These are phyloP conservation scores for Argyresthia albistria DNA, from an alignment of 2,888 invertebrate species.

Conservation along the genomic window DNA sequence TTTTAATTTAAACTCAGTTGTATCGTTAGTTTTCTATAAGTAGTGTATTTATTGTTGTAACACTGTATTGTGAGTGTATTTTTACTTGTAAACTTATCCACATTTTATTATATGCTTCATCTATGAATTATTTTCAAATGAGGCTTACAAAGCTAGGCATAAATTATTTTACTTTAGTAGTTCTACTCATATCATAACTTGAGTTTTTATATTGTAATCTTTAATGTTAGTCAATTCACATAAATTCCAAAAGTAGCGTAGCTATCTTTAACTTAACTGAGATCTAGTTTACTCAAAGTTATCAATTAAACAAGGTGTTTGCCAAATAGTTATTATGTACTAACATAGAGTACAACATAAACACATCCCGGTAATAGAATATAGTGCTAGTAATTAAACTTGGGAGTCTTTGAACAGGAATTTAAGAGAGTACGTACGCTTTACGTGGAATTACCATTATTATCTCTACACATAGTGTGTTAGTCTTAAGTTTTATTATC, in stretches of 20 bases:
- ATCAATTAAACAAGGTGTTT: background rate
- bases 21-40: no score
- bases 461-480: no score
- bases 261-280: background rate
- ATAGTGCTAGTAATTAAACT: background rate
- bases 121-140: no score
- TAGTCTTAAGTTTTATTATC: no score
- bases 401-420: background rate
- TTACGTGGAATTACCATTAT: no score
- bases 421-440: background rate
- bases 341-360: background rate
- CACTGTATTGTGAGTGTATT: no score
- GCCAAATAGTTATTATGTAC: constrained; percentile 6
- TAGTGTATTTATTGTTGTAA: no score
- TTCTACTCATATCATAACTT: constrained; percentile 5
- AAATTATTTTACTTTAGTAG: no score
- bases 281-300: background rate
- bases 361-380: background rate
- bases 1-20: no score
- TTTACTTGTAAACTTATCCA: no score
- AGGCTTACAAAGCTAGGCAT: no score
- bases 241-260: constrained; percentile 1
- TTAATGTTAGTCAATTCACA: background rate
- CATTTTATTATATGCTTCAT: no score
- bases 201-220: constrained; percentile 6